Base-by-base conservation (phyloP, 2,113 vertebrate genomes). In the Leiothrix lutea region DNA sequence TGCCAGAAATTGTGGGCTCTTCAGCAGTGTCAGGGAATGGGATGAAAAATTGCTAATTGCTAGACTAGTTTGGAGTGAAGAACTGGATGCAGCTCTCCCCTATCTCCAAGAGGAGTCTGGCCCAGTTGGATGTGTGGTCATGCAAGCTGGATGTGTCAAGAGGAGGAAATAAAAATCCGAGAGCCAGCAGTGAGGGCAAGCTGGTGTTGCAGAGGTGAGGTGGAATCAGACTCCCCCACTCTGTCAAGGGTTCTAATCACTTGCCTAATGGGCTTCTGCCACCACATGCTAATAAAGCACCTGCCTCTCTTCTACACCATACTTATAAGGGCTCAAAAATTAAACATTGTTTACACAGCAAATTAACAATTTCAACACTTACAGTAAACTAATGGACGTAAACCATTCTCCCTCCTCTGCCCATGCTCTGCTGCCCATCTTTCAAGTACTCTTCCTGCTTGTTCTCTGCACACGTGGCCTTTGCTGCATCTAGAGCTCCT, bases 101-200 rank as follows among this genome's bases (percentile, higher is more conserved):
- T 14, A 20, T 40, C 33, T 66, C 35, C 3, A 2, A 26, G 38
- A 64, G 42, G 16, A 70, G 31, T 50, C 24, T 50, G 23, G 21
- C 50, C 35, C 33, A 31, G 29, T 4, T 53, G 47, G 21, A 54
- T 48, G 19, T 17, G 50, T 53, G 21, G 22, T 56, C 19, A 23
- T 6, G 45, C 58, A 80, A 83, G 18, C 31, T 67, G 21, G 33
- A 40, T 4, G 2, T 18, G 22, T 61, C 19, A 38, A 36, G 71
- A 69, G 31, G 5, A 93, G 16, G 42, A 84, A 81, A 61, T 21
- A 21, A 69, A 56, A 47, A 3, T 10, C 45, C 3, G 8, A 67
- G 28, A 77, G 53, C 17, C 33, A n/a, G 35, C 3, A 33, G 51
- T 0, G 0, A 80, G 22, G n/a, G 21, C 29, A 22, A 6, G 31